A percentile compares a stretch with the other conserved stretches of the same genome.
These are phyloP conservation scores for Gambusia affinis DNA, from an alignment of 2,113 vertebrate species.

Conservation along the genomic window DNA sequence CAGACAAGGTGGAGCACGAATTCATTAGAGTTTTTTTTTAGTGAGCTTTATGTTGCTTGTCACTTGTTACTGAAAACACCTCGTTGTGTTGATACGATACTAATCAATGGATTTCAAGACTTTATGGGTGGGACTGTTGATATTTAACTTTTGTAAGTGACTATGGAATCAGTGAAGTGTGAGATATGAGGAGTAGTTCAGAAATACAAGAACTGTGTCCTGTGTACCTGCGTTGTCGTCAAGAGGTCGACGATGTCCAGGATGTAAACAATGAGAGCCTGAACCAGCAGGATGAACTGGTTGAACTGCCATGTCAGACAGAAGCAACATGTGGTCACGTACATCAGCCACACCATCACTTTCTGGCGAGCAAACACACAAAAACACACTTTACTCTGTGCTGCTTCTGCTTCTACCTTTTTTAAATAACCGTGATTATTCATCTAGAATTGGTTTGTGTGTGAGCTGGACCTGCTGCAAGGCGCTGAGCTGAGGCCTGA, in stretches of 20 bases:
- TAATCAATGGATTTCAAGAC: no score
- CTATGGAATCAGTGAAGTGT: no score
- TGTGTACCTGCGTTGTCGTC: slow-evolving; percentile 83
- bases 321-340: slow-evolving; percentile 90
- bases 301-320: slow-evolving; percentile 98
- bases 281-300: slow-evolving; percentile 94
- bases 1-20: no score
- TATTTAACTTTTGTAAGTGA: no score
- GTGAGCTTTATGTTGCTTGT: no score
- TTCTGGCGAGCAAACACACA: slow-evolving; percentile 76
- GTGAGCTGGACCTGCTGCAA: slow-evolving; percentile 81
- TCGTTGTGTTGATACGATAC: no score
- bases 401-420: neutral
- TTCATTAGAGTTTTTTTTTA: no score
- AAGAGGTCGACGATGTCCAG: slow-evolving; percentile 90
- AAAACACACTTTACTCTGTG: neutral
- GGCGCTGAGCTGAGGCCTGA: slow-evolving; percentile 84
- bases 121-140: no score
- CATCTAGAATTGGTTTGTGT: slow-evolving; percentile 17
- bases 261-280: slow-evolving; percentile 88
- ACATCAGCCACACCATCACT: slow-evolving; percentile 86
- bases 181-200: no score
- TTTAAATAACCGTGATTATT: neutral
- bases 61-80: no score
- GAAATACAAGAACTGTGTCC: neutral